Evolutionary conservation across 2,113 vertebrate species (phyloP).

Genomic region (Psettodes erumei): DNA sequence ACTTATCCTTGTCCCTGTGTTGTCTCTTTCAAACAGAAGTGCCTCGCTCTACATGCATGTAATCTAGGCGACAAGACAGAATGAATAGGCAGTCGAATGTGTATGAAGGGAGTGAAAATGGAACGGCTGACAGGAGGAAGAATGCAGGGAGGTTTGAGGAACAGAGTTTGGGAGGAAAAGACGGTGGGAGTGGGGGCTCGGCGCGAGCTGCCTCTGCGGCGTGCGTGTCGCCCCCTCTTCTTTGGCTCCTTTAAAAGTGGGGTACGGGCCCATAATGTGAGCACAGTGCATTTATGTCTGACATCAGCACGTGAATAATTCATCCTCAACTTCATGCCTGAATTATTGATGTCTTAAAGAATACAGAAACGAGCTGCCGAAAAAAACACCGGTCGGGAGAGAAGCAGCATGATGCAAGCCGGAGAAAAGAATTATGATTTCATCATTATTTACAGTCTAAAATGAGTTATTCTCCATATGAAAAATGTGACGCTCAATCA

Average conservation of each 20-base stretch:
- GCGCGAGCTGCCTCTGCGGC: slow-evolving; percentile 23
- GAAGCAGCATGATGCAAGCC: slow-evolving; percentile 75
- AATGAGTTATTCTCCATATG: slow-evolving; percentile 36
- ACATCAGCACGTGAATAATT: slow-evolving; percentile 82
- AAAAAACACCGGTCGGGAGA: slow-evolving; percentile 57
- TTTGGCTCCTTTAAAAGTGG: slow-evolving; percentile 56
- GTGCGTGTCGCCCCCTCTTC: slow-evolving; percentile 27
- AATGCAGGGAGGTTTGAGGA: slow-evolving; percentile 44
- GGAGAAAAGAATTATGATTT: slow-evolving; percentile 69
- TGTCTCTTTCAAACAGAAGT: slow-evolving; percentile 79
- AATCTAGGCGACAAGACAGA: slow-evolving; percentile 81
- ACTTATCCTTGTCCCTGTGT: slow-evolving; percentile 81
- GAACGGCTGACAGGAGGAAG: slow-evolving; percentile 52
- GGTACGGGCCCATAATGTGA: slow-evolving; percentile 49
- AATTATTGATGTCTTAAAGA: slow-evolving; percentile 84
- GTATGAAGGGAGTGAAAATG: slow-evolving; percentile 72
- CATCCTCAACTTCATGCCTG: slow-evolving; percentile 77
- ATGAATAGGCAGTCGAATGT: slow-evolving; percentile 74
- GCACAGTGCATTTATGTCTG: slow-evolving; percentile 67
- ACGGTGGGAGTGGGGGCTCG: slow-evolving; percentile 20
- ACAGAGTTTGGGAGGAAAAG: slow-evolving; percentile 20
- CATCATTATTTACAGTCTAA: slow-evolving; percentile 70
- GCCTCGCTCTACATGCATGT: slow-evolving; percentile 80
- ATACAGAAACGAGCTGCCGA: slow-evolving; percentile 65
- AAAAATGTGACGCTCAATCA: slow-evolving; percentile 65